Base-by-base conservation (phyloP, 92 coral and sea anemone species). In the Porites rus region DNA sequence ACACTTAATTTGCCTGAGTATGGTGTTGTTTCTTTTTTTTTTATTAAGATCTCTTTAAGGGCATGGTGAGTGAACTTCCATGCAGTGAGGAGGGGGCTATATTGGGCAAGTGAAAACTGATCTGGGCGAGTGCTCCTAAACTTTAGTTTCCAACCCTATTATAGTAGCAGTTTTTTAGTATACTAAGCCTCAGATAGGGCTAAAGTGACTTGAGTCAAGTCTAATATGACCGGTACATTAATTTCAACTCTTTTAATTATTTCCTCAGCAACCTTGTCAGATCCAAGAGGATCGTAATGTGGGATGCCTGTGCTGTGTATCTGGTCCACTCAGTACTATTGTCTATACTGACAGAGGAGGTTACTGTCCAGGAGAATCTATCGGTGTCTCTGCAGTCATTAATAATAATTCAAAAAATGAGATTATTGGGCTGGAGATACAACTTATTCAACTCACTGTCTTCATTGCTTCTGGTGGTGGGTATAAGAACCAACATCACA, bases 321-420 rank as follows among this genome's bases (percentile, higher is more conserved):
- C 96, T 86, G 98, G 98, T 66, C 90, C 91, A 25, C 89, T 96
- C 8, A 76, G 86, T 21, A 86, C 88, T 7, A 87, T 87, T 62
- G 75, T 92, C 7, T 89, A 84, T 56, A 94, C 97, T 31, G 98
- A 96, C 90, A 84, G 98, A 21, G 94, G 97, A 9, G 98, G 98
- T 18, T 96, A 96, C 76, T 96, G 98, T 67, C 98, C 98, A 3
- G 98, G 98, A 0, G 98, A 96, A 75, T 84, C 94, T 7, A 89
- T 96, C 65, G 91, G 89, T 67, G 86, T 94, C 58, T 94, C 98
- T 11, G 92, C 93, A 65, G 92, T 84, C 79, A 92, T 96, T 68
- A 94, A 88, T 54, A 96, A 96, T 78, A 86, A 89, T 76, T 90
- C 97, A 58, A 88, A 85, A 2, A 86, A 86, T 72, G 72, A 85